Base-by-base conservation (phyloP, 2,113 vertebrate species). In the Macquaria ambigua region DNA sequence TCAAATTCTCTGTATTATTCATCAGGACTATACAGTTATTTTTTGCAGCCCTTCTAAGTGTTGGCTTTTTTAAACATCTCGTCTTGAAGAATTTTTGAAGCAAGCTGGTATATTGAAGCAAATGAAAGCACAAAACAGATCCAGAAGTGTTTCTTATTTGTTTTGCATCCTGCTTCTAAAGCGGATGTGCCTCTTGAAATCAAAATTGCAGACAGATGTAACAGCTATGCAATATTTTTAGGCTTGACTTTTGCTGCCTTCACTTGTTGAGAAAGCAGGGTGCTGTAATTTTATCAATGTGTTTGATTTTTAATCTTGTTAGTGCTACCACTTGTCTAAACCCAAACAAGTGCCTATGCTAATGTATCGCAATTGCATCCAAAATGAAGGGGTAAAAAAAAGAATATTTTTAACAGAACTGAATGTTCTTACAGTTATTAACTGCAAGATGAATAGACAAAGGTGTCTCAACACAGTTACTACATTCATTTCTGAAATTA, bases 1-100 rank as follows among this genome's bases (percentile, higher is more conserved):
- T 58, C 16, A 73, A 10, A 59, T 46, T 53, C 41, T 74, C 7
- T 31, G 8, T 58, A 18, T 79, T 73, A 62, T 73, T 73, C 31
- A 63, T 37, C 1, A 21, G 6, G 16, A 28, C 48, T 9, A 2
- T 9, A 3, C 7, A 1, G 0, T 34, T 53, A 6, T 16, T 21
- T 23, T 9, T 11, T 46, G 43, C n/a, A 52, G 82, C 59, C 8
- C 4, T 14, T 34, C 6, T 48, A 43, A 67, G n/a, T 34, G 6
- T 16, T 46, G 23, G 1, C 10, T 8, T 61, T 25, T 14, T 37
- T 20, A 70, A 64, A 50, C 2, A 46, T 63, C 21, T 69, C 12
- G 1, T 56, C 18, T 43, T 55, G 31, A 56, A 64, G 20, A n/a
- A 21, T 34, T n/a, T 39, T 10, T 6, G 0, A 59, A 18, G 14